phyloP scores from a whole-genome alignment of 2,888 invertebrate genomes.

The Ectropis crepuscularia region DNA sequence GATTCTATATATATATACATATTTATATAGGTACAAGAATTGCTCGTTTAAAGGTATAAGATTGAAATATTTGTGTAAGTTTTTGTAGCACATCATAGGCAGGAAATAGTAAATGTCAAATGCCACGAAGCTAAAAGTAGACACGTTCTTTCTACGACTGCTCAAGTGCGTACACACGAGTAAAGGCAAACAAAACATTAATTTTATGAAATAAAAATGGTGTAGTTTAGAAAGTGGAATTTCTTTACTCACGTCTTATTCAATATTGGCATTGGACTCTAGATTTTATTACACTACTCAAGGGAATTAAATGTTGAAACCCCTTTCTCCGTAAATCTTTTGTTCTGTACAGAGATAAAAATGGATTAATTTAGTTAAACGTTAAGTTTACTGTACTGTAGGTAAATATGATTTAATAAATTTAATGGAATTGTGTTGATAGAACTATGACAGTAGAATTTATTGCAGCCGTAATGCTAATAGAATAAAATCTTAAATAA shows the following conservation, averaged over 20 bases:
- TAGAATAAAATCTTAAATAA: too few relatives aligned
- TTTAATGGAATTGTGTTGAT: conserved; percentile 17
- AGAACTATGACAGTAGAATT: conserved; percentile 4
- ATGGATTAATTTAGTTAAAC: conserved; percentile 14
- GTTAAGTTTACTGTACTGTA: conserved; percentile 8
- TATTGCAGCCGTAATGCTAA: neutral
- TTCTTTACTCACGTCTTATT: conserved; percentile 33
- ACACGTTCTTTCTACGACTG: conserved; percentile 31
- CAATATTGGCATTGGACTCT: conserved; percentile 33
- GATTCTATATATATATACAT: too few relatives aligned
- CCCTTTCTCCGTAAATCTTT: conserved; percentile 16
- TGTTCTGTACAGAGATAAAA: conserved; percentile 18
- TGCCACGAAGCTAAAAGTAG: conserved; percentile 33
- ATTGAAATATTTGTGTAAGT: too few relatives aligned
- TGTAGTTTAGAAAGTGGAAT: conserved; percentile 43
- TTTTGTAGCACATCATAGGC: too few relatives aligned
- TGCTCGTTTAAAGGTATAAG: too few relatives aligned
- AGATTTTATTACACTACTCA: conserved; percentile 6
- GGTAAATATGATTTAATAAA: conserved; percentile 17
- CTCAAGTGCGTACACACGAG: conserved; percentile 15
- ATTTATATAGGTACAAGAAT: too few relatives aligned
- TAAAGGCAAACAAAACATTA: conserved; percentile 50
- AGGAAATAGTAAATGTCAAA: neutral
- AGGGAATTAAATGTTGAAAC: conserved; percentile 12
- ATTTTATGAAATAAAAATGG: conserved; percentile 53